Conservation (phyloP, 2,888 invertebrate species). For the Ptychoptera albimana region DNA sequence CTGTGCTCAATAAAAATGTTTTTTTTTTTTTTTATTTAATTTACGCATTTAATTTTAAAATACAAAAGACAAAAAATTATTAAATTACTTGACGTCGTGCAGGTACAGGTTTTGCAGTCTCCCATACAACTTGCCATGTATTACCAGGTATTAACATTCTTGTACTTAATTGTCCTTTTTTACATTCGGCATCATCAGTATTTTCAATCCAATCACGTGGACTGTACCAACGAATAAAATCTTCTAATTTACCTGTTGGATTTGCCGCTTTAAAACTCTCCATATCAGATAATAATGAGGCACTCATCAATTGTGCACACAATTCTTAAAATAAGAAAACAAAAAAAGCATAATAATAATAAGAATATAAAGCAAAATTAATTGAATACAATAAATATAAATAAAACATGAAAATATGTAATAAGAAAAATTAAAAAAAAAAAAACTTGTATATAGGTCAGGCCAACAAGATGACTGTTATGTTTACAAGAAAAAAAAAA, state of each 20-base stretch:
- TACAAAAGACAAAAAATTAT: neutral
- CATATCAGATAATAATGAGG: conserved; percentile 91
- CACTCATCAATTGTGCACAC: conserved; percentile 87
- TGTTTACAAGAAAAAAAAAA: too few relatives aligned
- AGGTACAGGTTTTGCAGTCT: conserved; percentile 73
- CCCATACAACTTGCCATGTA: conserved; percentile 89
- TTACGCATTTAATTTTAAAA: neutral
- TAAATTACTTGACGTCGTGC: conserved; percentile 52
- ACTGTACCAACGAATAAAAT: conserved; percentile 97
- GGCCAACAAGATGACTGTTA: too few relatives aligned
- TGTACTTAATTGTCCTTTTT: conserved; percentile 54
- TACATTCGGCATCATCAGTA: conserved; percentile 15
- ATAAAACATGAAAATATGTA: neutral
- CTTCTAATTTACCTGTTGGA: conserved; percentile 76
- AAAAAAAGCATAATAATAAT: neutral
- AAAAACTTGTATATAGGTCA: too few relatives aligned
- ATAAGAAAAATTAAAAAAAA: neutral
- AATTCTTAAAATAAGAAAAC: conserved; percentile 53
- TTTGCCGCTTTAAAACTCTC: conserved; percentile 98
- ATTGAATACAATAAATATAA: neutral
- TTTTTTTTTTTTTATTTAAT: too few relatives aligned
- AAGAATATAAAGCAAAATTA: neutral
- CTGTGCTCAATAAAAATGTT: conserved; percentile 10
- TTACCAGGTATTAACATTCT: conserved; percentile 85
- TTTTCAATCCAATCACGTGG: conserved; percentile 84